phyloP scores from a whole-genome alignment of 1,140 invertebrate species.

The Lasioglossum albipes region DNA sequence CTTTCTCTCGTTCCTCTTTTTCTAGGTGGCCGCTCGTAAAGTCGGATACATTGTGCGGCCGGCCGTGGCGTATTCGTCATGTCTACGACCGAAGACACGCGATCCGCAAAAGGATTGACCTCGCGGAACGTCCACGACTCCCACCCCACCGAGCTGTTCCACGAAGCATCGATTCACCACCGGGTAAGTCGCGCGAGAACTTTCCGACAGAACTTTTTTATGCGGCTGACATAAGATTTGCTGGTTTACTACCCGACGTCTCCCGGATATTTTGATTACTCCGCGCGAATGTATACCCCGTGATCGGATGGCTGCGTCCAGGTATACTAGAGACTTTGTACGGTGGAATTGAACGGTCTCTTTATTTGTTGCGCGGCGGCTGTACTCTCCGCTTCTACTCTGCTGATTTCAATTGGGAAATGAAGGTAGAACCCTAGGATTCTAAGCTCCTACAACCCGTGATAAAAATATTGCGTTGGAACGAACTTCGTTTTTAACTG shows the following conservation, averaged over 20 bases:
- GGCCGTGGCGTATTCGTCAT: slow-evolving; percentile 68
- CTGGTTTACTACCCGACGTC: not conserved
- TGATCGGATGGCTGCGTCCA: too few relatives aligned
- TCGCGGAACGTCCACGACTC: slow-evolving; percentile 56
- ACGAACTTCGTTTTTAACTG: too few relatives aligned
- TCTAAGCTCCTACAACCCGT: too few relatives aligned
- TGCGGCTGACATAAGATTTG: not conserved
- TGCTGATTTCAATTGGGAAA: too few relatives aligned
- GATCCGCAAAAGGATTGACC: slow-evolving; percentile 73
- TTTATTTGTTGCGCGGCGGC: too few relatives aligned
- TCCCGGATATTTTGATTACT: not conserved
- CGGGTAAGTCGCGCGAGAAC: slow-evolving; percentile 2
- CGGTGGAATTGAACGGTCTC: too few relatives aligned
- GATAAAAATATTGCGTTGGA: too few relatives aligned
- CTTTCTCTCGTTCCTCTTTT: slow-evolving; percentile 46
- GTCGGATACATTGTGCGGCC: slow-evolving; percentile 71
- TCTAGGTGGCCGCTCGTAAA: slow-evolving; percentile 71
- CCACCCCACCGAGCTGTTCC: not conserved
- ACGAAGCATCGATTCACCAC: slow-evolving; percentile 13
- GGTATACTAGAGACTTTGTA: too few relatives aligned
- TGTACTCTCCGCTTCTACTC: too few relatives aligned
- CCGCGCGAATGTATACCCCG: too few relatives aligned
- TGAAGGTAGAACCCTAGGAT: too few relatives aligned
- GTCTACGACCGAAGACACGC: slow-evolving; percentile 68
- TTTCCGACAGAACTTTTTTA: not conserved